Base-by-base conservation (phyloP, 2,797 vertebrate species). In the Phataginus tetradactyla region DNA sequence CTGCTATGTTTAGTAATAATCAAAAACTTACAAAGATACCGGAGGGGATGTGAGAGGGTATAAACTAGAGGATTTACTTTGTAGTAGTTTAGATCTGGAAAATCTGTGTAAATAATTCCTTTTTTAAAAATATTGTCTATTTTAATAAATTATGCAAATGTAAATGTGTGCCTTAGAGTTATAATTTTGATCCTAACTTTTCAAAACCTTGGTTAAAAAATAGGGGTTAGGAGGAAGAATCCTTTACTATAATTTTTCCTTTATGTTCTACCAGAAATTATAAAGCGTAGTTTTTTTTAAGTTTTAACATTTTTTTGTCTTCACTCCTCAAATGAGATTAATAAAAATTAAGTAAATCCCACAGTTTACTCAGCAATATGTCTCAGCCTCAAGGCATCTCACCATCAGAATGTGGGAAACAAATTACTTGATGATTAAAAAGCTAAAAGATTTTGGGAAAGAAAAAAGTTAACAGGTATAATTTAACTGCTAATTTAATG, bases 101-200 rank as follows among this genome's bases (percentile, higher is more conserved):
- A n/a, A 55, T 18, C 17, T 68, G 37, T 64, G 14, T 83, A 64
- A 92, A 71, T 81, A 71, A 88, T 21, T 79, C 2, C 37, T 71
- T 80, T 92, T 83, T 93, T 83, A 71, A 63, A 86, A 32, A 49
- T 86, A n/a, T 55, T 57, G 4, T 49, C 23, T 49, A 59, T 78
- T 66, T 20, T 88, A 90, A 93, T 93, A 86, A 94, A 95, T 61
- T 64, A 57, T 79, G n/a, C 29, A 92, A 42, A 83, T 85, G 11
- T 64, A 69, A 64, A 74, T 90, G 15, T 72, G 1, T 63, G 27
- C 42, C 69, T 94, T 90, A 21, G 11, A 71, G 39, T 37, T 83
- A 1, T 66, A 53, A 79, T 88, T 83, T 75, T 80, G 11, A 59
- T 45, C 37, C 15, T 83, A 92, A 4, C 18, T 87, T 86, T 93